Evolutionary conservation across 1,140 invertebrate genomes (phyloP), one percentile per base, ranked within the genome.

Genomic region (Zaprionus capensis): DNA sequence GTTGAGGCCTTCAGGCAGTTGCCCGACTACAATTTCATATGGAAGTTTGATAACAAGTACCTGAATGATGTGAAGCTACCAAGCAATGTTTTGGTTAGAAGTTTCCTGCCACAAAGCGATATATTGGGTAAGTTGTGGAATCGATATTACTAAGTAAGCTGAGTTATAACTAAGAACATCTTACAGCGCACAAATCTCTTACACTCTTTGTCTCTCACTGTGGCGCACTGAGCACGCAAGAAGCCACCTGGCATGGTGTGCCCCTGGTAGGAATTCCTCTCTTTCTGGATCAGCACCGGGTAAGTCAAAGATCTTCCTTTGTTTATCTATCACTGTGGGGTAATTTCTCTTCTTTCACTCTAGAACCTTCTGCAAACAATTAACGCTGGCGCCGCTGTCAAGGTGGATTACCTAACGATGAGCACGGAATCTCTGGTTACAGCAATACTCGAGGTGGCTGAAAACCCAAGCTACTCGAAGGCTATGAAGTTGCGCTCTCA

Each of bases 251-350:
- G 83, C 91, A 93, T 74, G 94, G 93, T 4, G 93, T 96, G 15
- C 95, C 95, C 0, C 73, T 96, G 24, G 94, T 95, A 68, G 94
- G 93, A 0, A 93, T 96, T 14, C 95, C 95, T 1, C 76, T 96
- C n/a, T 95, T 95, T 72, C 94, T 93, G 1, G 96, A 96, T 79
- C 95, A 96, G 81, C 46, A 69, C 59, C 36, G 68, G 2, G 74
- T 73, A 66, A 70, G 69, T 26, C 4, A 4, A 20, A 17, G 5
- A 17, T 1, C 15, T 7, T 2, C 0, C 6, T 6, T 44, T 44
- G 2, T 44, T n/a, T 28, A 1, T 44, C 5, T 44, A 17, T 6
- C n/a, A 44, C 15, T 44, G 26, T 5, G 3, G 3, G 0, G 6
- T 5, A 26, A 6, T 5, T 12, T 38, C 1, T 34, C 1, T 2